Base-by-base conservation (phyloP, 1,140 invertebrate genomes). In the Tetramorium simillimum region DNA sequence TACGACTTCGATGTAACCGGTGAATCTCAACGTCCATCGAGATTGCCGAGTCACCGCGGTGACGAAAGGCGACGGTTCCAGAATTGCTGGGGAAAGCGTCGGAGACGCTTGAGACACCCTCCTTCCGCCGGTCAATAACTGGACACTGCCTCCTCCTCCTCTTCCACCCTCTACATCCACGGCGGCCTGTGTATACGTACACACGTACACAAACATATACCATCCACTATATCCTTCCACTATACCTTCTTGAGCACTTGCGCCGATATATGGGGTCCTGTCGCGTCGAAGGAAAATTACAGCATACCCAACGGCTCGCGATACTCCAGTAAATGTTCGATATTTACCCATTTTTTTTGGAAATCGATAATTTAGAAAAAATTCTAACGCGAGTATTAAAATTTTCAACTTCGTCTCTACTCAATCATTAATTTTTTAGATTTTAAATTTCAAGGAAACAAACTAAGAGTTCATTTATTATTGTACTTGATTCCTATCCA, bases 101-200 rank as follows among this genome's bases (percentile, higher is more conserved):
- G 90, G 86, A 92, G 91, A 90, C 91, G 91, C 81, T 78, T 73
- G 86, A 91, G 91, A 93, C 91, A 90, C 87, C 90, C 89, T 86
- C 85, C 87, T 91, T 92, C 72, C 90, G 89, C 89, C 94, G 94
- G 94, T 95, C 95, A 95, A 95, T 95, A 95, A 93, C 92, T 94
- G 94, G 94, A 95, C 94, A 92, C 91, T 92, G 65, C 86, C 87
- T 87, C 84, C 88, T 81, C 86, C 85, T 81, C 86, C 85, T 78
- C 85, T 80, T 78, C 80, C 84, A 77, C 85, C 72, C 76, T 65
- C 60, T 72, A 49, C 53, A 37, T 86, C 88, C 88, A 77, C 82
- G 40, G 58, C 51, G 24, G 75, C 40, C 69, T 78, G 86, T 86
- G 49, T 43, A 9, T 51, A 65, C 14, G 33, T 16, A 16, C 33